Conservation (phyloP, 2,797 vertebrate species). For the Alexandromys oeconomus region DNA sequence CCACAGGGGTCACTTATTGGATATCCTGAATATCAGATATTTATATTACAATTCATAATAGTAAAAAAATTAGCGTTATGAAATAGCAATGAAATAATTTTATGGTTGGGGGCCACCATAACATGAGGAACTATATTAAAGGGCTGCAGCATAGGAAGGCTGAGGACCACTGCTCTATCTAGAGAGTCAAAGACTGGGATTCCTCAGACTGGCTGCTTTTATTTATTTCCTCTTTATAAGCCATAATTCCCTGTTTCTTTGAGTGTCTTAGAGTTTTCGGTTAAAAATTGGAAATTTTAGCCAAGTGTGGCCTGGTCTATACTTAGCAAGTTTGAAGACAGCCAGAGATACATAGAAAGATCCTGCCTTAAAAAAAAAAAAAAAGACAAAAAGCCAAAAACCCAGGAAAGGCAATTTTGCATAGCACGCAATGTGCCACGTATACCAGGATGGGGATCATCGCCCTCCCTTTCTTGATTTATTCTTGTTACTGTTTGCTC, state of each 20-base stretch:
- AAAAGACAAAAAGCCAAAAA: neutral
- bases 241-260: conserved; percentile 7
- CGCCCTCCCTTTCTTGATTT: neutral
- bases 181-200: neutral
- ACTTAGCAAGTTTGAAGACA: neutral
- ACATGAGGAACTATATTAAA: neutral
- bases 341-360: neutral
- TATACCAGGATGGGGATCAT: neutral
- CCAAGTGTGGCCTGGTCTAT: neutral
- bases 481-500: neutral
- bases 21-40: neutral
- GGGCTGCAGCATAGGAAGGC: neutral
- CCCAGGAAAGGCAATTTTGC: neutral
- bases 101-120: neutral
- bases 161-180: neutral
- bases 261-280: neutral
- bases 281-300: conserved; percentile 26
- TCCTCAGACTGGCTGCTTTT: neutral
- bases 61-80: neutral
- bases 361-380: neutral
- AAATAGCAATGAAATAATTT: neutral
- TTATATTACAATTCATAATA: neutral
- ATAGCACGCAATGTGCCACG: neutral
- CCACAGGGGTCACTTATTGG: neutral
- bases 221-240: neutral